A percentile compares a stretch with the other conserved stretches of the same genome.
phyloP scores from a whole-genome alignment of 2,797 vertebrate genomes.

The Mastacembelus armatus region DNA sequence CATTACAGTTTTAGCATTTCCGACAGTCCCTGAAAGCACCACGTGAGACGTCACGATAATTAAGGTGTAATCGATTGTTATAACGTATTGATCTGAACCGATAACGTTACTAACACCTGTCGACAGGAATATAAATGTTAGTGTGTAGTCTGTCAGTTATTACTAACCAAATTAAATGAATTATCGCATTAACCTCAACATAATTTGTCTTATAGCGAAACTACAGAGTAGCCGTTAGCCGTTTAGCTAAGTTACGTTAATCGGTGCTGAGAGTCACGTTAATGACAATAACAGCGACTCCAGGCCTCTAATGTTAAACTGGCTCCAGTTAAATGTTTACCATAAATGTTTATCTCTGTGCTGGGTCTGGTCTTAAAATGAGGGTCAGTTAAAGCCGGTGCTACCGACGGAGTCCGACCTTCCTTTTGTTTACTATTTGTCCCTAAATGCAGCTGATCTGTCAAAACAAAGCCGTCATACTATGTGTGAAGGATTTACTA shows the following conservation, averaged over 20 bases:
- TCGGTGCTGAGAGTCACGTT: conserved; percentile 16
- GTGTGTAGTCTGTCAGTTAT: fast-evolving
- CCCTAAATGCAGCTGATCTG: background rate
- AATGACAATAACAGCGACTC: conserved; percentile 27
- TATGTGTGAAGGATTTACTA: background rate
- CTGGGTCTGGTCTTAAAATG: fast-evolving
- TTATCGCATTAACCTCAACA: background rate
- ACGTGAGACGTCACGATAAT: conserved; percentile 67
- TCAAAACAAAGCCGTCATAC: conserved; percentile 43
- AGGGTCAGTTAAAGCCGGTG: too few species aligned
- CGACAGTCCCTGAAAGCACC: conserved; percentile 51
- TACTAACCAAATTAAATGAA: too few species aligned
- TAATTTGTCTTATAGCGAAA: background rate
- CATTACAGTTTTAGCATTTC: background rate
- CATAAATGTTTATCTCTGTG: fast-evolving
- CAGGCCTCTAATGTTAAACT: conserved; percentile 20
- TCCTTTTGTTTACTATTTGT: conserved; percentile 59
- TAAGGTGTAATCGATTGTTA: conserved; percentile 64
- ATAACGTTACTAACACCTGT: background rate
- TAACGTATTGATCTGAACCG: conserved; percentile 39
- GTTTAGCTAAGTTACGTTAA: conserved; percentile 40
- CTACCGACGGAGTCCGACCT: background rate
- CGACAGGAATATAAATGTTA: fast-evolving
- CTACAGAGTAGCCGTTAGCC: conserved; percentile 65
- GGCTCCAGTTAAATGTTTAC: background rate